These are phyloP conservation scores for Potamarius usumacintae DNA, from an alignment of 2,113 vertebrate genomes.

Conservation along the genomic window DNA sequence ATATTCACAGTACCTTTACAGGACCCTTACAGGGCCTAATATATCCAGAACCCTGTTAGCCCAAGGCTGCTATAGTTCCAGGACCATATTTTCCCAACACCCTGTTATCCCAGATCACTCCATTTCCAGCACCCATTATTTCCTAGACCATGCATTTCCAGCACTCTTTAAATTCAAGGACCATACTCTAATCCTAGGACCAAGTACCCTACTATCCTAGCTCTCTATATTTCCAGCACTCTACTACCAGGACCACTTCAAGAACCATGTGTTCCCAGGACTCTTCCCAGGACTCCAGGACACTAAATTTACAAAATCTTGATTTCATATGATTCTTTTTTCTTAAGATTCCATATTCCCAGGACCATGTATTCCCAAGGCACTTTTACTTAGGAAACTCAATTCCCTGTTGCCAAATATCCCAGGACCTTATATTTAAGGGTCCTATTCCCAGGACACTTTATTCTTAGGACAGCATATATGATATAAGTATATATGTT, in stretches of 20 bases:
- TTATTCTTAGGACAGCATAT: not conserved
- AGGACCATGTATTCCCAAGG: not conserved
- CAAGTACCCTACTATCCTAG: not conserved
- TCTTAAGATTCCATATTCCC: not conserved
- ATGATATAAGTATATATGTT: not conserved
- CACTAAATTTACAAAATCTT: not conserved
- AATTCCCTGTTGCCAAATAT: not conserved
- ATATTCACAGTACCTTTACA: not conserved
- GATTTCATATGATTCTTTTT: no score
- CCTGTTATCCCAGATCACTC: no score
- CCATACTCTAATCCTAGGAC: not conserved
- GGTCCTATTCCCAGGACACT: not conserved
- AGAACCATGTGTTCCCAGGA: not conserved
- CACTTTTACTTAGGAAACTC: not conserved
- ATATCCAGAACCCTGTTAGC: not conserved
- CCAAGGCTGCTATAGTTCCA: not conserved
- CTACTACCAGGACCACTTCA: not conserved
- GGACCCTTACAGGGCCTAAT: not conserved
- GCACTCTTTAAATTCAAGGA: not conserved
- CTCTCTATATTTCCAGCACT: not conserved
- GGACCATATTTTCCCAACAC: no score
- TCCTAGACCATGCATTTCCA: no score
- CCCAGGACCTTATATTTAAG: not conserved
- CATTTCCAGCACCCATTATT: no score
- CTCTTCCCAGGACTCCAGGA: not conserved